phyloP scores from a whole-genome alignment of 2,113 vertebrate genomes.

The Orthochromis indermauri region DNA sequence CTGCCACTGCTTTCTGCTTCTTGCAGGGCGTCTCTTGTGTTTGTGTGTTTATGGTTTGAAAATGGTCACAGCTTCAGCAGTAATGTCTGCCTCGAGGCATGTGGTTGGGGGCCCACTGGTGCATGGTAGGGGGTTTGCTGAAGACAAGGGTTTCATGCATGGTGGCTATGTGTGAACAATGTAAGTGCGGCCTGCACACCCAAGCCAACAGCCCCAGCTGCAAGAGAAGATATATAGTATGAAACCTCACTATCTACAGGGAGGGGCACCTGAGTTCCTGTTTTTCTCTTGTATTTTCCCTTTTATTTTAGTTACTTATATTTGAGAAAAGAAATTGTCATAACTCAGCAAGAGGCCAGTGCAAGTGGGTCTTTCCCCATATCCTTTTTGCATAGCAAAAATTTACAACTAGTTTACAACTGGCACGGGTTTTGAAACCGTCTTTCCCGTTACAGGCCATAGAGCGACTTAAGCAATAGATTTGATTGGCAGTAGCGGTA shows the following conservation, averaged over 20 bases:
- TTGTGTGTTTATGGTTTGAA: neutral
- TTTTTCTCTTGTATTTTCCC: slow-evolving; percentile 52
- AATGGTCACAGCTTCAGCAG: neutral
- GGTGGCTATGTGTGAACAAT: neutral
- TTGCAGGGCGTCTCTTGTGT: neutral
- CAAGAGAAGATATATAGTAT: slow-evolving; percentile 4
- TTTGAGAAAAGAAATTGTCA: slow-evolving; percentile 1
- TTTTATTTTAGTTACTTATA: neutral
- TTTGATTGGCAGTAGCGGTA: neutral
- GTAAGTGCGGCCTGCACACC: neutral
- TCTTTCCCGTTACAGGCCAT: slow-evolving; percentile 24
- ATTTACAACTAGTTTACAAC: neutral
- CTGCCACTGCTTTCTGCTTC: neutral
- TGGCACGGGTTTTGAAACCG: slow-evolving; percentile 37
- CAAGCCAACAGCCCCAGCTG: slow-evolving; percentile 43
- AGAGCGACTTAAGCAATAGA: neutral
- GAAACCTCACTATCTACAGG: slow-evolving; percentile 46
- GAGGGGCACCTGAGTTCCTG: slow-evolving; percentile 65
- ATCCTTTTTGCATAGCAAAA: slow-evolving; percentile 1
- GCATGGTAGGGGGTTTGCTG: neutral
- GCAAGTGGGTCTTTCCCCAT: slow-evolving; percentile 40
- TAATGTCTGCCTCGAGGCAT: neutral
- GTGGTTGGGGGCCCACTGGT: neutral
- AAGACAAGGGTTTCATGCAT: neutral
- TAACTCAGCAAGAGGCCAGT: neutral